Percentiles rank a stretch among this genome's conserved stretches.
phyloP scores from a whole-genome alignment of 1,140 invertebrate species.

The Trypoxylus dichotomus region DNA sequence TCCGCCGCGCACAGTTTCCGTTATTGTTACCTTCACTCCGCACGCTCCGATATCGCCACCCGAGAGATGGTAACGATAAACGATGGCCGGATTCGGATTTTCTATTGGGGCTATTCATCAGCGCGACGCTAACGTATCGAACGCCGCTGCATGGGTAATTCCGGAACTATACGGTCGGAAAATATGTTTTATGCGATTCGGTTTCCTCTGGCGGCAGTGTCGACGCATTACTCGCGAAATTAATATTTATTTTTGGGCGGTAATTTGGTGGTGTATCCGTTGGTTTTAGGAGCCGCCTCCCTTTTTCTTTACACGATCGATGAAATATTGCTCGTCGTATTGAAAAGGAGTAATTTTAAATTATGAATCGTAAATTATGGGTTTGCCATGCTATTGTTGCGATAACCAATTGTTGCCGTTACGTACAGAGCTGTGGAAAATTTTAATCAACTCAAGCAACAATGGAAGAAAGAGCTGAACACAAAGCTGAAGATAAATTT shows the following conservation, averaged over 20 bases:
- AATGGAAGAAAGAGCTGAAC: too few species aligned
- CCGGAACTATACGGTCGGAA: constrained; percentile 1
- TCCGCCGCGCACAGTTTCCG: neutral
- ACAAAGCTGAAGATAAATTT: too few species aligned
- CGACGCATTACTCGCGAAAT: neutral
- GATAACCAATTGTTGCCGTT: neutral
- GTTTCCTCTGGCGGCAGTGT: neutral
- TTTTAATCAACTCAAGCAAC: neutral
- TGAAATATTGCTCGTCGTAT: neutral
- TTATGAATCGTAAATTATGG: neutral
- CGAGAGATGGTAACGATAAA: neutral
- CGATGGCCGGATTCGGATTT: neutral
- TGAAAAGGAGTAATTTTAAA: neutral
- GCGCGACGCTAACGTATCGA: neutral
- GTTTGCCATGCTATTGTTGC: neutral
- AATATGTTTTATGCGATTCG: constrained; percentile 2
- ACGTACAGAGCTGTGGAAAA: neutral
- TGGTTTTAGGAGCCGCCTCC: neutral
- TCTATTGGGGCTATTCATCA: neutral
- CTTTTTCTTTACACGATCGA: neutral
- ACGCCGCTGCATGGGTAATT: neutral
- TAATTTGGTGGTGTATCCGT: neutral
- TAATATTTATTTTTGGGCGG: constrained; percentile 3
- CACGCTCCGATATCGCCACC: neutral
- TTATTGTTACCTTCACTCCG: neutral